phyloP scores from a whole-genome alignment of 2,797 vertebrate species.

The Tokudaia muenninki region DNA sequence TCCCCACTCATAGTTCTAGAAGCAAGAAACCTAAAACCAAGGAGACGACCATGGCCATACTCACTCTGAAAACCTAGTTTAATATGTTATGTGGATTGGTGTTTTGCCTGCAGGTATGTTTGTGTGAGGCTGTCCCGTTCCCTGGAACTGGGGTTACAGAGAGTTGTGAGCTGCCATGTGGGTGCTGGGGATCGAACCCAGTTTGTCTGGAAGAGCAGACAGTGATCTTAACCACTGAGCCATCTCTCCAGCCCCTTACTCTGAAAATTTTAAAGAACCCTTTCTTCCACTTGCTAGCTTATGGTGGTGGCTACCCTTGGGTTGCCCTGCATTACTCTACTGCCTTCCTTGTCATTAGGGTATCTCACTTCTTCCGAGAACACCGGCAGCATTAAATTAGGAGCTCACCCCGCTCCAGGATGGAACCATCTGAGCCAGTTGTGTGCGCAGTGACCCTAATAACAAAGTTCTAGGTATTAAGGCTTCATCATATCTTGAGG shows the following conservation, averaged over 20 bases:
- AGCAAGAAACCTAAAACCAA: not conserved
- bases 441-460: too few species aligned
- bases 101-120: not conserved
- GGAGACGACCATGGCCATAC: rapidly evolving
- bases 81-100: not conserved
- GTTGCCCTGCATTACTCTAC: not conserved
- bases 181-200: not conserved
- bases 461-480: not conserved
- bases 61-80: not conserved
- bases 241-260: not conserved
- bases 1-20: not conserved
- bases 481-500: too few species aligned
- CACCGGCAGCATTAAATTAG: too few species aligned
- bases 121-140: not conserved
- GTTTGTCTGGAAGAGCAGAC: not conserved
- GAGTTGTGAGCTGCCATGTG: not conserved
- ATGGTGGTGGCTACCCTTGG: too few species aligned
- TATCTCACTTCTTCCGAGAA: not conserved
- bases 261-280: not conserved
- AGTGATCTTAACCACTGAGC: not conserved
- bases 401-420: not conserved
- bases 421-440: too few species aligned
- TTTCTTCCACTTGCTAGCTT: not conserved
- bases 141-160: not conserved
- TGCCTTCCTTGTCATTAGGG: not conserved